phyloP scores from a whole-genome alignment of 2,113 vertebrate species.

The Trogon melanurus region DNA sequence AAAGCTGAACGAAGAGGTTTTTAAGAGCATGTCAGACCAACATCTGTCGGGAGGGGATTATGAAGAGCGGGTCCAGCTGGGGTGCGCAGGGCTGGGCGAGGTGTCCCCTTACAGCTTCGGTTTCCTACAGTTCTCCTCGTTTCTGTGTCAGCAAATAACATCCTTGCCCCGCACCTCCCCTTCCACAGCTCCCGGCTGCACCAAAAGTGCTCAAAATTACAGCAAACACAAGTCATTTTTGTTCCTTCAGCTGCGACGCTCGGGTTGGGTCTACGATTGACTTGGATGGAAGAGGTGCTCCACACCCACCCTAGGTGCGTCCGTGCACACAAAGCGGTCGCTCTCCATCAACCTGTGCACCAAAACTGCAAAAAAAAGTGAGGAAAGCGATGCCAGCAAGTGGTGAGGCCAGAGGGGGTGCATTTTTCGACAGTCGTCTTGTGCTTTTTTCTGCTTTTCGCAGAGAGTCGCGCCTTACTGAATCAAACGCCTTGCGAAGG shows the following conservation, averaged over 20 bases:
- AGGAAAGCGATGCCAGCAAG: not conserved
- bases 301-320: rapidly evolving
- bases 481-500: not conserved
- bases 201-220: not conserved
- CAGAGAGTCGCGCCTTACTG: not conserved
- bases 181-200: not conserved
- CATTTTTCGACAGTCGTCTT: not conserved
- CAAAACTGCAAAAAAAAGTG: not conserved
- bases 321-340: rapidly evolving
- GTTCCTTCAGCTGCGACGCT: not conserved
- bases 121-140: not conserved
- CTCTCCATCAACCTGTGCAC: too few relatives aligned
- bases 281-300: not conserved
- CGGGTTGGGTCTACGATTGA: rapidly evolving
- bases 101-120: not conserved
- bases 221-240: not conserved
- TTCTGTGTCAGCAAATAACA: not conserved
- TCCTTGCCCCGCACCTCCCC: not conserved
- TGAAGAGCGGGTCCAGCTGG: not conserved
- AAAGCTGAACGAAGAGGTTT: not conserved
- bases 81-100: not conserved
- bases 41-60: not conserved
- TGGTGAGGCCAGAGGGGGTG: not conserved
- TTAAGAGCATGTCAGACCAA: not conserved
- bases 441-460: not conserved